A percentile compares a stretch with the other conserved stretches of the same genome.
Conservation (phyloP, 1,140 invertebrate genomes). For the Cydia amplana region DNA sequence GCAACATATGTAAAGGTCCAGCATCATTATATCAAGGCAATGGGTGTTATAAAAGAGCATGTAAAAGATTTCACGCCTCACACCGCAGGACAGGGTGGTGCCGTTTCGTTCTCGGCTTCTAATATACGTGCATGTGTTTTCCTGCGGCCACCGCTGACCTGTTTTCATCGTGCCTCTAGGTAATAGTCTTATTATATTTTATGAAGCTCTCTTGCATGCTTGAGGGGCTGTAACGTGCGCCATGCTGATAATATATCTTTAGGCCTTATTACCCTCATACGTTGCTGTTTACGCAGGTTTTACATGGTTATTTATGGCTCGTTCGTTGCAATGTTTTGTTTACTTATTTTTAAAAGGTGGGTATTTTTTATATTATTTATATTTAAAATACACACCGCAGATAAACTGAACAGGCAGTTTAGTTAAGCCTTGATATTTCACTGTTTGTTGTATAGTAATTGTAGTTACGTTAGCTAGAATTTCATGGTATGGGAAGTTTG, state of each 20-base stretch:
- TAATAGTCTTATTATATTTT: constrained; percentile 74
- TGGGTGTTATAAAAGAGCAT: constrained; percentile 7
- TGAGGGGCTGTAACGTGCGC: constrained; percentile 57
- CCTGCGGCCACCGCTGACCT: constrained; percentile 42
- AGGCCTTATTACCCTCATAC: constrained; percentile 61
- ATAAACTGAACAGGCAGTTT: not conserved
- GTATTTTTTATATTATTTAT: not conserved
- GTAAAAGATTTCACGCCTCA: constrained; percentile 11
- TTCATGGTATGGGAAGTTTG: too few relatives aligned
- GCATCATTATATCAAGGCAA: constrained; percentile 2
- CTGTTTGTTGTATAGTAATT: too few relatives aligned
- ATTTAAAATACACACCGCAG: not conserved
- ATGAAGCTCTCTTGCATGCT: constrained; percentile 60
- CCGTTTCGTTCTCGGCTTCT: not conserved
- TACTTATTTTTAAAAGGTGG: not conserved
- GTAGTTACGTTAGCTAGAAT: too few relatives aligned
- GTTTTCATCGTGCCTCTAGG: constrained; percentile 52
- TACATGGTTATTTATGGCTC: constrained; percentile 23
- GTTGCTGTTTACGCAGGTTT: constrained; percentile 27
- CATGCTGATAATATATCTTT: constrained; percentile 52
- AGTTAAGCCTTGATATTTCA: too few relatives aligned
- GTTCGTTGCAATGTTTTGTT: constrained; percentile 7
- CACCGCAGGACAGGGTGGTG: not conserved
- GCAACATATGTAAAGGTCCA: not conserved
- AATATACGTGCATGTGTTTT: constrained; percentile 20